phyloP scores from a whole-genome alignment of 2,888 invertebrate species.

The Orthonychiurus folsomi region DNA sequence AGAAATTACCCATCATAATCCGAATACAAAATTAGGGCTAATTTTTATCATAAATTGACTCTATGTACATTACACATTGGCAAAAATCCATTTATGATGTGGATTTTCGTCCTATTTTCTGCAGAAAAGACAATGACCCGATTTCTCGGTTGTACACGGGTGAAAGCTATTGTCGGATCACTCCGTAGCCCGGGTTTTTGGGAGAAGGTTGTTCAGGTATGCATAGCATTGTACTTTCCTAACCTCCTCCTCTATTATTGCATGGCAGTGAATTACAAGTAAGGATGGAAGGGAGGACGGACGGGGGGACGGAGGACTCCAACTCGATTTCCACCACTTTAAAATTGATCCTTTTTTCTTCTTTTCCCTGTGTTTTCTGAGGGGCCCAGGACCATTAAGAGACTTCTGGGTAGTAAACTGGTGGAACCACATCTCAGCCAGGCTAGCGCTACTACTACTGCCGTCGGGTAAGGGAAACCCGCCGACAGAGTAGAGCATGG shows the following conservation, averaged over 20 bases:
- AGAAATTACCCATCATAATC: too few relatives aligned
- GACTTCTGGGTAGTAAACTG: not conserved
- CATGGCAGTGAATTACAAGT: not conserved
- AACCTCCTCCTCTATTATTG: not conserved
- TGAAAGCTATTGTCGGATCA: not conserved
- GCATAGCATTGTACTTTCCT: not conserved
- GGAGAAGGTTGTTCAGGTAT: not conserved
- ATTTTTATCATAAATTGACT: too few relatives aligned
- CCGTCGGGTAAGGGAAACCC: not conserved
- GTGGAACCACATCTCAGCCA: not conserved
- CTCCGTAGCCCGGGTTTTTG: not conserved
- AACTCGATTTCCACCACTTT: conserved; percentile 1
- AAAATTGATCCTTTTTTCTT: not conserved
- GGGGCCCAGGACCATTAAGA: not conserved
- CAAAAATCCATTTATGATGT: too few relatives aligned
- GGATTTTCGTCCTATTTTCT: too few relatives aligned
- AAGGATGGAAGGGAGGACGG: not conserved
- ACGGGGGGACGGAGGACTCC: not conserved
- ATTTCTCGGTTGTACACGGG: too few relatives aligned
- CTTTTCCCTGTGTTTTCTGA: too few relatives aligned
- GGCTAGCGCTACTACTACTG: not conserved
- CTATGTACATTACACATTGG: too few relatives aligned
- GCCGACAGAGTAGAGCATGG: not conserved
- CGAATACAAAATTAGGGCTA: too few relatives aligned
- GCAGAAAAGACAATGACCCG: too few relatives aligned